These are phyloP conservation scores for Neoseiulus cucumeris DNA, from an alignment of 1,140 invertebrate species.

Conservation along the genomic window DNA sequence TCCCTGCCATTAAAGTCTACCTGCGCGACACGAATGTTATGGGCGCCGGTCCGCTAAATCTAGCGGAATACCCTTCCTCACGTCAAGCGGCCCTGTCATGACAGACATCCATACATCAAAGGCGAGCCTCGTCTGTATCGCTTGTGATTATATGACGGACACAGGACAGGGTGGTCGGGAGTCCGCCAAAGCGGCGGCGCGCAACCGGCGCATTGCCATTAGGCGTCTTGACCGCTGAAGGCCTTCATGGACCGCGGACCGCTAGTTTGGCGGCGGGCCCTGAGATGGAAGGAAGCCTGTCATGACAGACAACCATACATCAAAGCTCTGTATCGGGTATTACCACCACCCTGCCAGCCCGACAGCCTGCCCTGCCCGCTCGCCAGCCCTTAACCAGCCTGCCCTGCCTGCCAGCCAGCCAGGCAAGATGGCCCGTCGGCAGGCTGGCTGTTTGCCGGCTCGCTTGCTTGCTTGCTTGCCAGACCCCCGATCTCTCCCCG, in stretches of 20 bases:
- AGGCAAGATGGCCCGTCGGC: too few relatives aligned
- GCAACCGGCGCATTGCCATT: slow-evolving; percentile 8
- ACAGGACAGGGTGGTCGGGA: background rate
- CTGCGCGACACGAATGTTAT: slow-evolving; percentile 7
- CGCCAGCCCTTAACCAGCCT: too few relatives aligned
- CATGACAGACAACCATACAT: slow-evolving; percentile 11
- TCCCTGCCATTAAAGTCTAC: slow-evolving; percentile 4
- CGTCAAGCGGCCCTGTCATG: slow-evolving; percentile 9
- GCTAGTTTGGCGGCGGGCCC: slow-evolving; percentile 3
- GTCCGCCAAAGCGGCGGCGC: slow-evolving; percentile 9
- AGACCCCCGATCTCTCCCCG: too few relatives aligned
- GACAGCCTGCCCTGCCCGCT: background rate
- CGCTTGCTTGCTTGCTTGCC: too few relatives aligned
- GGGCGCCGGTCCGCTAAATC: background rate
- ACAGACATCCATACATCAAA: slow-evolving; percentile 11
- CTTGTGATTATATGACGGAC: slow-evolving; percentile 12
- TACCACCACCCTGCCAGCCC: background rate
- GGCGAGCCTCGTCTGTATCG: slow-evolving; percentile 11
- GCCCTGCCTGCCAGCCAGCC: too few relatives aligned
- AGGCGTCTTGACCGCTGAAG: background rate
- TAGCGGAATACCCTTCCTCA: background rate
- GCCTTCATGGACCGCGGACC: background rate
- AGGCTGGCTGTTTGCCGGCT: too few relatives aligned
- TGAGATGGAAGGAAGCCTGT: slow-evolving; percentile 11
- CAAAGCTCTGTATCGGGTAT: slow-evolving; percentile 11